Conservation (phyloP, 1,140 invertebrate species). For the Eurosta solidaginis region DNA sequence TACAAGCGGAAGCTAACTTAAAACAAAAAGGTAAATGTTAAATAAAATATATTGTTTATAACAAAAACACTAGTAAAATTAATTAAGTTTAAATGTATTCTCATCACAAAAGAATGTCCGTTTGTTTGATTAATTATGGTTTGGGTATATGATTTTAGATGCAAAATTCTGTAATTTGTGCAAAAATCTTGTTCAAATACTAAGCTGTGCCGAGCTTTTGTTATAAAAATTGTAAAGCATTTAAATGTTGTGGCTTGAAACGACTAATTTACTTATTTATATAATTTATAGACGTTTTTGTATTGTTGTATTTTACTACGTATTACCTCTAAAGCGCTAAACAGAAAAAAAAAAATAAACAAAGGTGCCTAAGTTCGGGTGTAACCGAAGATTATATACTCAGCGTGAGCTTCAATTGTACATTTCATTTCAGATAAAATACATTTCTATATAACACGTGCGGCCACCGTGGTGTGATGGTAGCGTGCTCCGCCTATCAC, state of each 20-base stretch:
- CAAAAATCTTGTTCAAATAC: neutral
- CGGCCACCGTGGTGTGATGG: too few relatives aligned
- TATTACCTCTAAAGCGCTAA: neutral
- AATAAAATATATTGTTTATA: neutral
- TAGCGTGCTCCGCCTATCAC: too few relatives aligned
- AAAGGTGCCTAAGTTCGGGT: too few relatives aligned
- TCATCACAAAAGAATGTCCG: too few relatives aligned
- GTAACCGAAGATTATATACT: too few relatives aligned
- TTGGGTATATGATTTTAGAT: neutral
- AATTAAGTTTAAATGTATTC: too few relatives aligned
- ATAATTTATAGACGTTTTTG: neutral
- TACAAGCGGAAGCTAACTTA: conserved; percentile 85
- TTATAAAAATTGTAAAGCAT: neutral
- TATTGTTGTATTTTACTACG: neutral
- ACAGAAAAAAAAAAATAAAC: too few relatives aligned
- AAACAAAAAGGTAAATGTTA: conserved; percentile 81
- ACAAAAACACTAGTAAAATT: too few relatives aligned
- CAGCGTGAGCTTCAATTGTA: too few relatives aligned
- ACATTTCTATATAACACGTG: too few relatives aligned
- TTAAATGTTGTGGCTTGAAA: conserved; percentile 12
- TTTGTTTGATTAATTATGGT: neutral
- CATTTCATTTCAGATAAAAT: too few relatives aligned
- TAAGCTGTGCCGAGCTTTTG: neutral
- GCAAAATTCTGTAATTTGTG: neutral
- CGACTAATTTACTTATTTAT: neutral